These are phyloP conservation scores for Phyllostomus discolor DNA, from an alignment of 2,113 vertebrate species.

Conservation along the genomic window DNA sequence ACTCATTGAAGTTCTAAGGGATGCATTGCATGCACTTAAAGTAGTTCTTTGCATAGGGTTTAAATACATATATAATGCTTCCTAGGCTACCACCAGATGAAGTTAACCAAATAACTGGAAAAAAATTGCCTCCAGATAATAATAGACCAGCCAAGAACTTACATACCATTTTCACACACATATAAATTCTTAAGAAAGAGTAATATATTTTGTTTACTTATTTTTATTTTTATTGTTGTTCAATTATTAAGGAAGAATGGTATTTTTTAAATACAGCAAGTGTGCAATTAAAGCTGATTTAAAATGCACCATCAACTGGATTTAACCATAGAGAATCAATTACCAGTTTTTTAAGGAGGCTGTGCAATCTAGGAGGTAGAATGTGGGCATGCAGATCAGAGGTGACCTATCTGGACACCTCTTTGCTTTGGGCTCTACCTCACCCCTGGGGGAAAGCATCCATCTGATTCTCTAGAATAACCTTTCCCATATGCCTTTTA, in stretches of 20 bases:
- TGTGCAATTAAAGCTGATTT: constrained; percentile 52
- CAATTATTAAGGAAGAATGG: background rate
- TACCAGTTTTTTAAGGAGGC: background rate
- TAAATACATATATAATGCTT: constrained; percentile 53
- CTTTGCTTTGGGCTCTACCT: background rate
- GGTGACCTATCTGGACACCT: background rate
- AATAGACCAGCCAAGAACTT: background rate
- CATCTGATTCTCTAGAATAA: background rate
- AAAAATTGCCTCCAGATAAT: background rate
- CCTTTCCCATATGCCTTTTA: background rate
- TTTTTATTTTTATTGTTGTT: no score
- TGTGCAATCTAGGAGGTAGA: background rate
- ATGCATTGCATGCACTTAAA: background rate
- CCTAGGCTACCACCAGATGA: constrained; percentile 23
- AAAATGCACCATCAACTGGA: constrained; percentile 44
- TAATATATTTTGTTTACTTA: constrained; percentile 28
- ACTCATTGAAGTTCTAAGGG: constrained; percentile 48
- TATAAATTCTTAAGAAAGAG: background rate
- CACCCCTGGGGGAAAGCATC: background rate
- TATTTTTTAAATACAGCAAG: constrained; percentile 62
- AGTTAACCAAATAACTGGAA: background rate
- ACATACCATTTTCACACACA: background rate
- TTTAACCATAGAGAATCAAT: constrained; percentile 53
- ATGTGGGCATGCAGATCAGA: background rate
- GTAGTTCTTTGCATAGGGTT: constrained; percentile 4